Evolutionary conservation across 2,888 invertebrate genomes (phyloP), one percentile per base, ranked within the genome.

Genomic region (Tenthredo scrophulariae): DNA sequence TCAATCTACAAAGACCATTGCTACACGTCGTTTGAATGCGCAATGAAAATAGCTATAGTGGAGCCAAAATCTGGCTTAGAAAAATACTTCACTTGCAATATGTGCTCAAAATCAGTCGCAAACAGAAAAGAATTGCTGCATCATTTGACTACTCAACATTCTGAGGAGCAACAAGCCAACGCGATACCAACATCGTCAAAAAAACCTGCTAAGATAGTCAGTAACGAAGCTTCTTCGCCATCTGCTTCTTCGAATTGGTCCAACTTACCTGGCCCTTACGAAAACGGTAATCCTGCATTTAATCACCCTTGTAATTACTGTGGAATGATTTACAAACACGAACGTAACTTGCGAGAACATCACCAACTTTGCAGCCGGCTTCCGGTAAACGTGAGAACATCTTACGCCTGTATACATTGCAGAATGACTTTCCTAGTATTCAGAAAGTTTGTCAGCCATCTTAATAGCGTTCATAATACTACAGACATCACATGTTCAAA

Each of bases 21-120:
- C 79, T 90, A 89, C 18, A 92, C 90, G 0, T 93, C 93, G 0
- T 93, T 92, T 10, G 95, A 95, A 85, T 95, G 95, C 87, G 95
- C 95, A 0, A 95, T 95, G 89, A 94, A 95, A 87, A 95, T 93
- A 10, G 93, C 93, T 3, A 86, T 91, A 0, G 93, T 93, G 0
- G 86, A 92, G 2, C 93, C 93, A 0, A 91, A 91, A 67, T 89
- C 90, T 13, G 93, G 93, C 0, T 87, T 88, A 3, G 93, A 93
- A 46, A 91, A 91, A 67, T 93, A 93, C 58, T 93, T 93, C 84
- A 93, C 93, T 0, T 93, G 93, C 70, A 93, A 93, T 84, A 93
- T 93, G 93, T 93, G 93, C 84, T 87, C 93, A 40, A 88, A 90
- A 33, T 88, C 93, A 0, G 86, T 93, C 87, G 75, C 87, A 0